Conservation (phyloP, 2,113 vertebrate species). For the Columbina picui region DNA sequence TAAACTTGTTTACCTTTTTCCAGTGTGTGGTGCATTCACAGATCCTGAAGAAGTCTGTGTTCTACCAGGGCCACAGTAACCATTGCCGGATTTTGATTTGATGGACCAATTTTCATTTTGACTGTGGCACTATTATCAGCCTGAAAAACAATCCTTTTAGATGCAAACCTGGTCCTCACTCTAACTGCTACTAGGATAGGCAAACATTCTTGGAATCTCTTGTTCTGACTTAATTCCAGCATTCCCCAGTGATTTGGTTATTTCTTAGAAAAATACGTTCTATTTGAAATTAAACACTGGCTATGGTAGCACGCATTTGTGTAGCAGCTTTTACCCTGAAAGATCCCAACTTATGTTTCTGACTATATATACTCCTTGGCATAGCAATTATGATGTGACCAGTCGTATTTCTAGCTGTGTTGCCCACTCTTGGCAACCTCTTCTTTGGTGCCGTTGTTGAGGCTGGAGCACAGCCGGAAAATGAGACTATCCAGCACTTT, state of each 20-base stretch:
- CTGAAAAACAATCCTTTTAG: neutral
- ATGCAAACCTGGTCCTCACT: neutral
- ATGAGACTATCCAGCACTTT: rapidly evolving
- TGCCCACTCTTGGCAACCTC: neutral
- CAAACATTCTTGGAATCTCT: neutral
- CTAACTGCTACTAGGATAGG: neutral
- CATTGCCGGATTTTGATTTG: neutral
- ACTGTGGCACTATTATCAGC: neutral
- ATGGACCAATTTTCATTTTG: neutral
- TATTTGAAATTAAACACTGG: neutral
- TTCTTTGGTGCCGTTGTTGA: rapidly evolving
- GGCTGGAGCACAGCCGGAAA: neutral
- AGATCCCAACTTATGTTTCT: neutral
- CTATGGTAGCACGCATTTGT: neutral
- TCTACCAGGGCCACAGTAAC: neutral
- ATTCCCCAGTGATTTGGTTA: neutral
- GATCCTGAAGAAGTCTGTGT: neutral
- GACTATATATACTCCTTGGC: rapidly evolving
- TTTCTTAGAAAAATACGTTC: slow-evolving; percentile 28
- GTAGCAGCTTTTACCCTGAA: neutral
- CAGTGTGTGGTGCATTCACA: neutral
- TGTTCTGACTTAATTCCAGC: slow-evolving; percentile 32
- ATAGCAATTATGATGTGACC: rapidly evolving
- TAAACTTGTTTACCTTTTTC: neutral
- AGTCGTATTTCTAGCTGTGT: neutral